These are phyloP conservation scores for Leucosticte australis DNA, from an alignment of 2,113 vertebrate genomes.

Conservation along the genomic window DNA sequence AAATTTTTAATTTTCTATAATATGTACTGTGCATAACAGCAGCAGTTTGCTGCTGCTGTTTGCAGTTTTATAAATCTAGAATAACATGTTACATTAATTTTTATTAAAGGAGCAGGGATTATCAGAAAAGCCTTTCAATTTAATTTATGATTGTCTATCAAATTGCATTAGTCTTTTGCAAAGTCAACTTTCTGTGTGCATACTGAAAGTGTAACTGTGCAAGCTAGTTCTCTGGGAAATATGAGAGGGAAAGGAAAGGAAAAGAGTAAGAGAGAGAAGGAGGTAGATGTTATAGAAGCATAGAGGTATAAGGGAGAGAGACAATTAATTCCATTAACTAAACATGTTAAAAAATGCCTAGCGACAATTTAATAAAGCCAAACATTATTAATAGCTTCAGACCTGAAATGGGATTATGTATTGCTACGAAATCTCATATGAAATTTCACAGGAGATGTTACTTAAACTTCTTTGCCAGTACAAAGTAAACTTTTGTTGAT, in stretches of 20 bases:
- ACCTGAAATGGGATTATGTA: not conserved
- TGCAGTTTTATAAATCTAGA: not conserved
- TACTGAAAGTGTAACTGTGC: not conserved
- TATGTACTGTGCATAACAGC: not conserved
- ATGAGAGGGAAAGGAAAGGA: not conserved
- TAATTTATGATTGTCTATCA: not conserved
- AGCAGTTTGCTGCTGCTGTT: not conserved
- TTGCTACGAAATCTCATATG: not conserved
- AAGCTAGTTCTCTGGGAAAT: not conserved
- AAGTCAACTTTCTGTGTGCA: not conserved
- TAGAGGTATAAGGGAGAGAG: not conserved
- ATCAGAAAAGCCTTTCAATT: not conserved
- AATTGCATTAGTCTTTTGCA: not conserved
- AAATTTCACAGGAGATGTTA: not conserved
- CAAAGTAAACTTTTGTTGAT: not conserved
- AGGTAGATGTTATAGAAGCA: not conserved
- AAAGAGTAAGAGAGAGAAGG: not conserved
- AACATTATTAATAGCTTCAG: not conserved
- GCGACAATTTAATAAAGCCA: not conserved
- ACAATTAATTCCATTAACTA: not conserved
- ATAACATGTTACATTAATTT: slow-evolving; percentile 31
- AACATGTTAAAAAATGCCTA: not conserved
- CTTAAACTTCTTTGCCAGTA: not conserved
- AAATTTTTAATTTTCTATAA: not conserved
- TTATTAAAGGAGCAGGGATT: slow-evolving; percentile 1